Evolutionary conservation across 2,113 vertebrate genomes (phyloP).

Genomic region (Neogobius melanostomus): DNA sequence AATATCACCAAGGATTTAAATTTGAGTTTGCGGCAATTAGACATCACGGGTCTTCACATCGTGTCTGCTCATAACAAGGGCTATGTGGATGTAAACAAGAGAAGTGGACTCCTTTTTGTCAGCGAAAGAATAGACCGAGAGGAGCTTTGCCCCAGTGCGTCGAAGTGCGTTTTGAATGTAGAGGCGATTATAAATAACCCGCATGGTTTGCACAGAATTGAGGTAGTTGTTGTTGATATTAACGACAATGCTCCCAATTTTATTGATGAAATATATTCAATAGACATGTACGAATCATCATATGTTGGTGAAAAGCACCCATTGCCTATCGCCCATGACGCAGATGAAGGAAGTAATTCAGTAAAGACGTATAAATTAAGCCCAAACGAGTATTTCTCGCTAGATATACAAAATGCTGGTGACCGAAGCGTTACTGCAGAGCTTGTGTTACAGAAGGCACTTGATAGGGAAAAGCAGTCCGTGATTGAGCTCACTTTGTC

Average conservation of each 20-base stretch:
- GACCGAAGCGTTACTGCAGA: slow-evolving; percentile 72
- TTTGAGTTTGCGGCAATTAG: slow-evolving; percentile 61
- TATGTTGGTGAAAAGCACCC: slow-evolving; percentile 60
- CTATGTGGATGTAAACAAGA: slow-evolving; percentile 69
- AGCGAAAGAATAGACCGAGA: slow-evolving; percentile 73
- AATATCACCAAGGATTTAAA: slow-evolving; percentile 77
- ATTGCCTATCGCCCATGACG: slow-evolving; percentile 62
- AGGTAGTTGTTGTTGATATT: slow-evolving; percentile 70
- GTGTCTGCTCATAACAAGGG: slow-evolving; percentile 49
- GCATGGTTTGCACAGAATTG: slow-evolving; percentile 63
- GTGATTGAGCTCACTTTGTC: slow-evolving; percentile 63
- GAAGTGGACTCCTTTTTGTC: slow-evolving; percentile 68
- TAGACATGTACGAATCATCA: slow-evolving; percentile 62
- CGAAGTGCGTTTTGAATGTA: slow-evolving; percentile 69
- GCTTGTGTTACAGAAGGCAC: slow-evolving; percentile 71
- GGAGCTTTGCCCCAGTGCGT: slow-evolving; percentile 63
- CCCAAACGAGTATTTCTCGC: slow-evolving; percentile 40
- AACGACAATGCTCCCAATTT: slow-evolving; percentile 76
- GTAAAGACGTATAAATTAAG: slow-evolving; percentile 38
- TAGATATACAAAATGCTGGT: slow-evolving; percentile 18
- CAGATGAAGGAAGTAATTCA: slow-evolving; percentile 67
- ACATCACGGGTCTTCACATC: slow-evolving; percentile 60
- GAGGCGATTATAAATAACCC: slow-evolving; percentile 69
- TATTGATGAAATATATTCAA: slow-evolving; percentile 3
- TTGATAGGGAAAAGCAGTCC: slow-evolving; percentile 77